Evolutionary conservation across 1,140 invertebrate species (phyloP), one percentile per base, ranked within the genome.

Genomic region (Aphidius gifuensis): DNA sequence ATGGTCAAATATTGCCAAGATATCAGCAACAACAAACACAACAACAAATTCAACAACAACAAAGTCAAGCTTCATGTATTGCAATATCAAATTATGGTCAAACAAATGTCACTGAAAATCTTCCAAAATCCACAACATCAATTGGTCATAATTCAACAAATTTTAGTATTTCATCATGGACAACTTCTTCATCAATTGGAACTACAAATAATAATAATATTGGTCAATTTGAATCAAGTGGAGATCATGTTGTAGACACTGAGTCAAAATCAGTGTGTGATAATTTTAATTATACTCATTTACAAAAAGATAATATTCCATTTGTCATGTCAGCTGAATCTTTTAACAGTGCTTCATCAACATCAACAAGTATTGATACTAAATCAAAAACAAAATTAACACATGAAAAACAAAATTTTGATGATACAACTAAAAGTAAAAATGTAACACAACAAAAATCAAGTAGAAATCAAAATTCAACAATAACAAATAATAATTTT

Each of bases 141-240:
- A 71, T 77, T 40, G 79, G 78, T 43, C 74, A 79, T n/a, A 80
- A 78, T 64, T 74, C 75, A 8, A 80, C 80, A 1, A 82, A 79
- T 56, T 81, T 81, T 50, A 81, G 80, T 57, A 81, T 82, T 42
- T 58, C 79, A 7, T 82, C 80, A 1, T 82, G 80, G 80, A 81
- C 80, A 1, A 81, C 78, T 0, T 71, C 79, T 43, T 79, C 79
- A 5, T 76, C 80, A 0, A 71, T 74, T 6, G 50, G 47, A 46
- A 16, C 40, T 7, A 57, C 51, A 38, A 60, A 32, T 16, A 56
- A 48, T 7, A 71, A 73, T 38, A 72, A 71, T 64, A 9, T 75
- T 6, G 51, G 67, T 16, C 76, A 77, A 1, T 80, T 73, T 39
- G 79, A 81, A 16, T 68, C 74, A 39, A 67, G 58, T 16, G 23